Base-by-base conservation (phyloP, 2,113 vertebrate genomes). In the Chroicocephalus ridibundus region DNA sequence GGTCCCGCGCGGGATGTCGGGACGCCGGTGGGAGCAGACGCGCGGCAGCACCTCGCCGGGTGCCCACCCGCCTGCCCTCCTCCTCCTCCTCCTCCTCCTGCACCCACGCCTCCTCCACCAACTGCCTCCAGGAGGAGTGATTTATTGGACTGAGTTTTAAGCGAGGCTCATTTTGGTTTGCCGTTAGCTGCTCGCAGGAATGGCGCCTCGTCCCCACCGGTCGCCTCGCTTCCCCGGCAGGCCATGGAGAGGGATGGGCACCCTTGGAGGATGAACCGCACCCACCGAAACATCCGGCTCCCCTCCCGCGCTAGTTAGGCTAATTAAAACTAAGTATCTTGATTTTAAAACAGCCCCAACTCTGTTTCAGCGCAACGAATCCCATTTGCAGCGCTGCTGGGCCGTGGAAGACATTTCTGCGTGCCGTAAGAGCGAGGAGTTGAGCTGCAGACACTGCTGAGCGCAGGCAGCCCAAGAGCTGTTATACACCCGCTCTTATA, bases 401-500 rank as follows among this genome's bases (percentile, higher is more conserved):
- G 79, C 52, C 40, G 12, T 0, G 0, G 76, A 61, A n/a, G 38
- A 40, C 40, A 21, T 21, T 31, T 11, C 29, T 31, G 19, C 78
- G 46, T 36, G 57, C 26, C 8, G 0, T 2, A 5, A 65, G 10
- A 42, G 3, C 1, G 0, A 70, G 54, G 64, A 38, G 8, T 2
- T 4, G 60, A 75, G 80, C 52, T 62, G 60, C 3, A 47, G 22
- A 5, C 1, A 21, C 57, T n/a, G 62, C 7, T 27, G 0, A 1
- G 32, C 2, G 0, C 27, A 24, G 0, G 6, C 69, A 29, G 22
- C 21, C 68, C 1, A 0, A 21, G 49, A 54, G 54, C 77, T 58
- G 44, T 3, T 7, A 20, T 0, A 6, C 2, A 18, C 3, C 0
- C 4, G 25, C 1, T 4, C 4, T 32, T 4, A 4, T 4, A 68